Percentiles rank a stretch among this genome's conserved stretches.
phyloP scores from a whole-genome alignment of 2,113 vertebrate species.

The Thamnaconus septentrionalis region DNA sequence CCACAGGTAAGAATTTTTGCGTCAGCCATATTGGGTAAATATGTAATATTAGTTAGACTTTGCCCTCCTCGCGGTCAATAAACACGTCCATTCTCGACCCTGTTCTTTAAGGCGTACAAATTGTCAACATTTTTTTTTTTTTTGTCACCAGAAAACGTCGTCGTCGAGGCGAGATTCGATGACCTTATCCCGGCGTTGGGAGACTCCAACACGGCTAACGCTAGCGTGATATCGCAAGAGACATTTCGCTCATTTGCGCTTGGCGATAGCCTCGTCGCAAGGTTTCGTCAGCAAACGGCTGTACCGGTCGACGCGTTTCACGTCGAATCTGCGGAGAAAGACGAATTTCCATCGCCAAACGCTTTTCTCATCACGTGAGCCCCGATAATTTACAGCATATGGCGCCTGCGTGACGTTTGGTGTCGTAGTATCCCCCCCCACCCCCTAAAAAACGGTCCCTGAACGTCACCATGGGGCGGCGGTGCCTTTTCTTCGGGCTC shows the following conservation, averaged over 20 bases:
- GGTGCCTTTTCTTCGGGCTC: no score
- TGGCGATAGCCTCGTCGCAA: background rate
- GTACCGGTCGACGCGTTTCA: background rate
- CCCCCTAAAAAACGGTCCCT: no score
- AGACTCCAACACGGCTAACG: background rate
- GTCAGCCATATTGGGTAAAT: constrained; percentile 67
- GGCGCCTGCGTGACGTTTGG: background rate
- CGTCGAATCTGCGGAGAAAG: constrained; percentile 3
- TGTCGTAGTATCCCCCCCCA: no score
- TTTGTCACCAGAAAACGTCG: background rate
- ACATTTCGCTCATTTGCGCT: no score
- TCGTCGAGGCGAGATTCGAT: fast-evolving
- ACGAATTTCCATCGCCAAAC: background rate
- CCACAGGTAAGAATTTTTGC: constrained; percentile 71
- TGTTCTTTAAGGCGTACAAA: background rate
- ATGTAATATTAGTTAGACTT: constrained; percentile 39
- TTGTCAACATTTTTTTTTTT: background rate
- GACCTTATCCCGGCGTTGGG: fast-evolving
- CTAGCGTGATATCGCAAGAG: no score
- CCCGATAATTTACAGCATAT: background rate
- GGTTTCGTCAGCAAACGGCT: background rate
- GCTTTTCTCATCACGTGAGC: constrained; percentile 6
- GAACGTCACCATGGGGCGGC: no score
- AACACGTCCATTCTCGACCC: background rate
- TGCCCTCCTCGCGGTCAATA: constrained; percentile 7